Conservation (phyloP, 1,140 invertebrate species). For the Dendroctonus ponderosae region DNA sequence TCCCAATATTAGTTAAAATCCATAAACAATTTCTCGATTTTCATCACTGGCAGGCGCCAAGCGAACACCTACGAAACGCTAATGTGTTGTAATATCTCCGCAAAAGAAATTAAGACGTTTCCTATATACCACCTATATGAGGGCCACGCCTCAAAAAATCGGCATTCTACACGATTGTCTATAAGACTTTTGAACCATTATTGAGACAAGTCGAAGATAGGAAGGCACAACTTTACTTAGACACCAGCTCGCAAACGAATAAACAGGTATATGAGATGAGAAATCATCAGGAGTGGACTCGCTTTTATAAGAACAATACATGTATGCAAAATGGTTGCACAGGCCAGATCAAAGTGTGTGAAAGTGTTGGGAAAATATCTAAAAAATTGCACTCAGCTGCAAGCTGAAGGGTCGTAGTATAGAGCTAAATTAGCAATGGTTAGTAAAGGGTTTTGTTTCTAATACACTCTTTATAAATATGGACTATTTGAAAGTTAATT, state of each 20-base stretch:
- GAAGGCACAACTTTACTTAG: background rate
- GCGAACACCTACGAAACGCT: constrained; percentile 12
- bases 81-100: background rate
- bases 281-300: constrained; percentile 2
- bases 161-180: constrained; percentile 2
- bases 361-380: too few species aligned
- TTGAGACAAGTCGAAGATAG: constrained; percentile 12
- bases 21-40: constrained; percentile 2
- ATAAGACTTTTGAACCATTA: constrained; percentile 4
- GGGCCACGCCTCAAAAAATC: constrained; percentile 12
- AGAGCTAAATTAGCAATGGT: too few species aligned
- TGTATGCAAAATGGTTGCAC: too few species aligned
- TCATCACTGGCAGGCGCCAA: constrained; percentile 4
- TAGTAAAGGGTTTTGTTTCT: too few species aligned
- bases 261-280: constrained; percentile 5
- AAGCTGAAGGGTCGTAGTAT: too few species aligned
- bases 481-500: too few species aligned
- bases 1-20: background rate
- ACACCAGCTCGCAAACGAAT: constrained; percentile 5
- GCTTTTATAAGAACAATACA: too few species aligned
- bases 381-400: too few species aligned
- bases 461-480: too few species aligned
- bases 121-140: background rate
- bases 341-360: too few species aligned
- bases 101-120: constrained; percentile 12